phyloP scores from a whole-genome alignment of 2,888 invertebrate species.

The Sesia apiformis region DNA sequence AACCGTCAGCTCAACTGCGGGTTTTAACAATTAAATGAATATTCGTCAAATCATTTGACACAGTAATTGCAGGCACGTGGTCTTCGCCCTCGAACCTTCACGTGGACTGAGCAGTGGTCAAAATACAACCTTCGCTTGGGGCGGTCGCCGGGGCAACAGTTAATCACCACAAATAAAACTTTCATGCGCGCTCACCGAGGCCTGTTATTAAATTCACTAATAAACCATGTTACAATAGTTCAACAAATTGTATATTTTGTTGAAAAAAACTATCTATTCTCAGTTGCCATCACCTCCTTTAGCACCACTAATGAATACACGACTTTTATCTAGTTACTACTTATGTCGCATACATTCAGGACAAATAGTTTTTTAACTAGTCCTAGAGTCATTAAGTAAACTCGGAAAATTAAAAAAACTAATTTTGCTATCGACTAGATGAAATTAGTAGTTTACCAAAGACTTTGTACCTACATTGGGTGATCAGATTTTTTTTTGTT shows the following conservation, averaged over 20 bases:
- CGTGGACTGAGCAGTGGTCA: slow-evolving; percentile 57
- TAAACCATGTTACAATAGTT: background rate
- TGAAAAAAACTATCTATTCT: too few species aligned
- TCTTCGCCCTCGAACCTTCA: slow-evolving; percentile 32
- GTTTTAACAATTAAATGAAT: background rate
- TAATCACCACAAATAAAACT: slow-evolving; percentile 66
- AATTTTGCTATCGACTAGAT: too few species aligned
- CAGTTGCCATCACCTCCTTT: too few species aligned
- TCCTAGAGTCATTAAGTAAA: too few species aligned
- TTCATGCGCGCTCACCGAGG: slow-evolving; percentile 28
- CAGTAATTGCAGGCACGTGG: slow-evolving; percentile 16
- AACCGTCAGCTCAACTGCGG: background rate
- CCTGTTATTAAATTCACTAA: background rate
- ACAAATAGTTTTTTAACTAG: too few species aligned
- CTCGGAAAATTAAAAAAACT: too few species aligned
- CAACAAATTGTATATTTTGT: background rate
- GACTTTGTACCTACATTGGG: too few species aligned
- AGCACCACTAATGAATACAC: too few species aligned
- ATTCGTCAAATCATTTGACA: background rate
- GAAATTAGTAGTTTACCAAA: too few species aligned
- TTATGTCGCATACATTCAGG: too few species aligned
- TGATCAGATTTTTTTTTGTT: too few species aligned
- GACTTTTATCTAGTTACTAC: too few species aligned
- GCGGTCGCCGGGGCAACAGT: slow-evolving; percentile 55
- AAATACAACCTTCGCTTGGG: slow-evolving; percentile 52